Base-by-base conservation (phyloP, 2,888 invertebrate species). In the Minunthozetes semirufus region DNA sequence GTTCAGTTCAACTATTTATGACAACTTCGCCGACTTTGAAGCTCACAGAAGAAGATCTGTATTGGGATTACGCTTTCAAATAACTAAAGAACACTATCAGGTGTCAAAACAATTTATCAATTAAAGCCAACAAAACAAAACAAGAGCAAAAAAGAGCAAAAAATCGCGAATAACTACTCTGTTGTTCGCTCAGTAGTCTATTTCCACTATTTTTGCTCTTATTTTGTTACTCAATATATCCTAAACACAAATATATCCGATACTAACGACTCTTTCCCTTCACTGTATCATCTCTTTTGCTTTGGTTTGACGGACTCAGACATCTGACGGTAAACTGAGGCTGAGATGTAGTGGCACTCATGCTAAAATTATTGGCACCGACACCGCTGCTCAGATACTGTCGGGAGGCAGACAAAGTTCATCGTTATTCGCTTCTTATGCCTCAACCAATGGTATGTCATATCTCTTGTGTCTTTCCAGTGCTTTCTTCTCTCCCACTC, bases 1-100 rank as follows among this genome's bases (percentile, higher is more conserved):
- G 27, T 46, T 48, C 22, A 50, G 46, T 70, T 42, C 70, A 70
- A 46, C 70, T 17, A 70, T 70, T 70, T 74, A 74, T 74, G 74
- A 70, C 48, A 71, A 71, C 71, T 74, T 74, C 38, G 74, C 68
- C n/a, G 50, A 68, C 27, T 74, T 74, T 61, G 71, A 70, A n/a
- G 33, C 38, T 42, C 61, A 63, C 2, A 63, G n/a, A 29, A 63
- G n/a, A n/a, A 29, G 27, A 4, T 71, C 70, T 63, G 46, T 53
- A 11, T 71, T 74, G 22, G 74, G 74, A 56, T 71, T 74, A 70
- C 53, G 50, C 13, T 50, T 74, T n/a, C 56, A 71, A 70, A 74
- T 74, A 25, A 33, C 71, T 29, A 74, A 74, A 59, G 70, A 74
- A 56, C 74, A 74, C 46, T 74, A 74, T 74, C 74, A 74, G 70